phyloP scores from a whole-genome alignment of 2,888 invertebrate genomes.

The Agrilus cyanescens region DNA sequence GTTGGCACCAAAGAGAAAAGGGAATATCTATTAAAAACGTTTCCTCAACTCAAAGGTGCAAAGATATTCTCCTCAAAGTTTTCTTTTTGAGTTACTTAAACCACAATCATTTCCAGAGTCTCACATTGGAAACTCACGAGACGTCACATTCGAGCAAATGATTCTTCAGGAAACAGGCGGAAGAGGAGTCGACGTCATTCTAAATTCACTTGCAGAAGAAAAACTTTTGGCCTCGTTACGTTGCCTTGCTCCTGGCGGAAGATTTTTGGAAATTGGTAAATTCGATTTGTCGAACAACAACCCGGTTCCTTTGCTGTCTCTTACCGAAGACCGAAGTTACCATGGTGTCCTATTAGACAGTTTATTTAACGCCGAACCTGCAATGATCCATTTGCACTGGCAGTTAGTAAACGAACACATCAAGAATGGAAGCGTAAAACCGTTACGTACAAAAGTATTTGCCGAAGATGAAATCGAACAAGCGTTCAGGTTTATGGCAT shows the following conservation, averaged over 20 bases:
- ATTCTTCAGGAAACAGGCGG: slow-evolving; percentile 70
- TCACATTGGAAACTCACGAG: slow-evolving; percentile 79
- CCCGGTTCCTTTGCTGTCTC: slow-evolving; percentile 49
- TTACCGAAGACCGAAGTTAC: slow-evolving; percentile 61
- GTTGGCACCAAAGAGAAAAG: slow-evolving; percentile 54
- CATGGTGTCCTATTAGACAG: slow-evolving; percentile 67
- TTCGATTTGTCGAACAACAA: slow-evolving; percentile 63
- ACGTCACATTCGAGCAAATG: slow-evolving; percentile 77
- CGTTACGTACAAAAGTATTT: slow-evolving; percentile 54
- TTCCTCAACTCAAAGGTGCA: slow-evolving; percentile 32
- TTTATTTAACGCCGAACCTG: slow-evolving; percentile 39
- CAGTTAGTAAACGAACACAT: slow-evolving; percentile 39
- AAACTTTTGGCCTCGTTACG: slow-evolving; percentile 64
- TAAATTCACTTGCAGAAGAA: slow-evolving; percentile 87
- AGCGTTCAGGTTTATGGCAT: slow-evolving; percentile 54
- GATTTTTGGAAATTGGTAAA: slow-evolving; percentile 80
- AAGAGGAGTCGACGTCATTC: slow-evolving; percentile 77
- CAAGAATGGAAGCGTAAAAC: slow-evolving; percentile 51
- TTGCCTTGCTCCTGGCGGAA: slow-evolving; percentile 48
- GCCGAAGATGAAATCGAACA: slow-evolving; percentile 52
- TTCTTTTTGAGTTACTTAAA: neutral
- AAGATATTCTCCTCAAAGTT: neutral
- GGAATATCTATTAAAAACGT: slow-evolving; percentile 45
- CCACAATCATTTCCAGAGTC: slow-evolving; percentile 30
- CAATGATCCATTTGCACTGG: slow-evolving; percentile 39